phyloP scores from a whole-genome alignment of 2,888 invertebrate species.

The Scotopteryx bipunctaria region DNA sequence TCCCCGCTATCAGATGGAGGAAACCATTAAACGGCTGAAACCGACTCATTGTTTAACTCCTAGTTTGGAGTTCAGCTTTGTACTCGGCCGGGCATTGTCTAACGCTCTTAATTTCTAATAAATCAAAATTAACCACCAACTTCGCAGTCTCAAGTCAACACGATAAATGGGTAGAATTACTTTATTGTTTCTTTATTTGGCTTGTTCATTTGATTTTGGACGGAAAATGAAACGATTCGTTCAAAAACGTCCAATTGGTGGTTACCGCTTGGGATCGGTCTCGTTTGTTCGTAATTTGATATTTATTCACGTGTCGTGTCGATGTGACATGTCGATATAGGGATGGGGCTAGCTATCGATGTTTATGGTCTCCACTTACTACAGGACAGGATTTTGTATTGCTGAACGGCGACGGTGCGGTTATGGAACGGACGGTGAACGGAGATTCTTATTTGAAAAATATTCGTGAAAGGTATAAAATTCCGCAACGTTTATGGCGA shows the following conservation, averaged over 20 bases:
- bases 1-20: conserved; percentile 40
- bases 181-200: conserved; percentile 24
- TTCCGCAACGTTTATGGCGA: too few relatives aligned
- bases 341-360: conserved; percentile 14
- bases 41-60: conserved; percentile 48
- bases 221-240: too few relatives aligned
- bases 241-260: background rate
- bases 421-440: too few relatives aligned
- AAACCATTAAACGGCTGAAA: conserved; percentile 49
- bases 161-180: conserved; percentile 34
- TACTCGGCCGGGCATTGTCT: conserved; percentile 35
- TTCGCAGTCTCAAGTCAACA: conserved; percentile 33
- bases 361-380: background rate
- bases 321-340: conserved; percentile 16
- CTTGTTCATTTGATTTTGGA: background rate
- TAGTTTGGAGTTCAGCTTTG: conserved; percentile 37
- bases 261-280: too few relatives aligned
- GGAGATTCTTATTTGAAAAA: too few relatives aligned
- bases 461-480: too few relatives aligned
- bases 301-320: conserved; percentile 32
- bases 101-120: conserved; percentile 37
- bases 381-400: too few relatives aligned
- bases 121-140: conserved; percentile 46
- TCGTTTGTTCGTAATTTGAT: too few relatives aligned
- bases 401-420: too few relatives aligned